Base-by-base conservation (phyloP, 2,888 invertebrate species). In the Cephonodes hylas region DNA sequence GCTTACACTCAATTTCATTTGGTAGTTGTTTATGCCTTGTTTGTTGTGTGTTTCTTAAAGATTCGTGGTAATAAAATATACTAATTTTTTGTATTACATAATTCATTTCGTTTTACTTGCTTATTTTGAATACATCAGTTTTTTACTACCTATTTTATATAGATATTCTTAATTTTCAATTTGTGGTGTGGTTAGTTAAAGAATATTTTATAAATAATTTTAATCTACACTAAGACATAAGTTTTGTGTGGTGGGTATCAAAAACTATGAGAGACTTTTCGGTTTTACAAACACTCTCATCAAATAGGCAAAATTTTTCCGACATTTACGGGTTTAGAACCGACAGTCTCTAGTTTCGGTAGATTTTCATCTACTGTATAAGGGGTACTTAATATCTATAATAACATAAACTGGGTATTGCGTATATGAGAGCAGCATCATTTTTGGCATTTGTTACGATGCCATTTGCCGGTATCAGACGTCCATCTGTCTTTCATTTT, bases 1-100 rank as follows among this genome's bases (percentile, higher is more conserved):
- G 81, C 85, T 86, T 85, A 88, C 87, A 87, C 78, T 81, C 81
- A 81, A 84, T 88, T 86, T 84, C 79, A 83, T 86, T 87, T 79
- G 78, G 82, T 82, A 73, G 75, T 70, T 75, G 77, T 76, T 80
- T 75, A 79, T 71, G 72, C 74, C 78, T 81, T 87, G 83, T 88
- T 88, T 88, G 83, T 83, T 53, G 56, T 63, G 46, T 60, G 57
- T 42, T 53, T 61, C 31, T 45, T 38, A 20, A 45, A 45, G 15
- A 27, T 53, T 53, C 15, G 27, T 27, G 10, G 27, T 1, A 53
- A 53, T 53, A 8, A 31, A 10, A 53, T 22, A 23, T 44, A 34
- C 27, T 8, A 6, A 8, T 42, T 27, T 25, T 8, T 58, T 57
- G 3, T 13, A 20, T 34, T 38, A 23, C n/a, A 13, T 20, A 42